Base-by-base conservation (phyloP, 2,888 invertebrate genomes). In the Listrodromus nycthemerus region DNA sequence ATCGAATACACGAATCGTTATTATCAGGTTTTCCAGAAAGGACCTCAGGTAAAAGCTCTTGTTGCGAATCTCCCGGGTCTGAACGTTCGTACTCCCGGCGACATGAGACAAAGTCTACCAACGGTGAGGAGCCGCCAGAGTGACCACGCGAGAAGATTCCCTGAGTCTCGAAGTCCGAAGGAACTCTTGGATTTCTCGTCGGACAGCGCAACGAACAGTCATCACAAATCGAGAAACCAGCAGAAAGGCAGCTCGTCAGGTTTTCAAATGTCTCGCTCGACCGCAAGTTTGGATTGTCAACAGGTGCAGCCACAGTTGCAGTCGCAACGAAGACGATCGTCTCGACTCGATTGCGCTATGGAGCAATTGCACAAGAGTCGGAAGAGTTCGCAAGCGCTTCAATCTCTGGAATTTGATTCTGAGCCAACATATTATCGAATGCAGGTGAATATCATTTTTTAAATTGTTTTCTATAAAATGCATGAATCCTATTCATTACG, bases 361-460 rank as follows among this genome's bases (percentile, higher is more conserved):
- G 91, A 92, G 69, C 90, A 91, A 77, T 78, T 90, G 41, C 89
- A 90, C 16, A 92, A 90, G 66, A 88, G 76, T 82, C 89, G 91
- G 19, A 91, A 89, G 63, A 91, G 74, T n/a, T 81, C 84, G 0
- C 88, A 90, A 13, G 89, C 89, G 0, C 82, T 90, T 10, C 91
- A 96, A 88, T 96, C 97, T 0, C 94, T 96, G 8, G 97, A 97
- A 90, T 96, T 97, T 87, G 97, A 97, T 90, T 96, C 96, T n/a
- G 97, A 97, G 89, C 95, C 95, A 66, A 95, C 95, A 93, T 91
- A 95, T 92, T 90, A 94, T 93, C 63, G 94, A 91, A 89, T 94
- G 93, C 73, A 95, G 94, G 92, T 92, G 86, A 79, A 67, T 74
- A 19, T 41, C 41, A 41, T 41, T 41, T 10, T 41, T 13, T 4